phyloP scores from a whole-genome alignment of 2,113 vertebrate species.

The Myocastor coypus region DNA sequence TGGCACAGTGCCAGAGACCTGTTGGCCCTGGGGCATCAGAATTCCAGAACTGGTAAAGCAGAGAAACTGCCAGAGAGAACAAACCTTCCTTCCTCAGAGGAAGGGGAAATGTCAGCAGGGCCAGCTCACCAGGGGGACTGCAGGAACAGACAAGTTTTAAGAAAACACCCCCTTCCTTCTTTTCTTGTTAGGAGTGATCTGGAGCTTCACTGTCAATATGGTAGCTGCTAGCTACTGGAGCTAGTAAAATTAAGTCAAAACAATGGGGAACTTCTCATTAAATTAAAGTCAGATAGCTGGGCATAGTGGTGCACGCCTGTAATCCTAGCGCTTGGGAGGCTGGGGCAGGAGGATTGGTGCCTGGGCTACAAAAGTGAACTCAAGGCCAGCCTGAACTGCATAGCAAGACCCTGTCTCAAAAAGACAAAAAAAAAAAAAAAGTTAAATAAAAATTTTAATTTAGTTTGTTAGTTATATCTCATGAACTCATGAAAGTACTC shows the following conservation, averaged over 20 bases:
- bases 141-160: neutral
- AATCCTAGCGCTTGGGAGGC: too few species aligned
- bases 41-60: conserved; percentile 70
- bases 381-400: too few species aligned
- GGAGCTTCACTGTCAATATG: neutral
- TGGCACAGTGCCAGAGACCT: conserved; percentile 65
- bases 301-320: too few species aligned
- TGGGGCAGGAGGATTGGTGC: too few species aligned
- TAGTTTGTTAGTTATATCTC: neutral
- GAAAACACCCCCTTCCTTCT: neutral
- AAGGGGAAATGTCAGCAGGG: conserved; percentile 27
- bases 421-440: neutral
- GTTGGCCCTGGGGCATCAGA: conserved; percentile 56
- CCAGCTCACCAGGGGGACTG: neutral
- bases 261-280: neutral
- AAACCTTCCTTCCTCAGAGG: conserved; percentile 55
- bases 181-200: neutral
- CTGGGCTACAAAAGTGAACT: too few species aligned
- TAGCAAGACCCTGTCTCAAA: too few species aligned
- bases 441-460: neutral
- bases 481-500: neutral
- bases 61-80: conserved; percentile 63
- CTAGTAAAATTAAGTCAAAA: conserved; percentile 38
- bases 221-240: neutral
- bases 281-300: neutral